Percentiles rank a stretch among this genome's conserved stretches.
Evolutionary conservation across 2,888 invertebrate genomes (phyloP).

Genomic region (Brachyptera putata): DNA sequence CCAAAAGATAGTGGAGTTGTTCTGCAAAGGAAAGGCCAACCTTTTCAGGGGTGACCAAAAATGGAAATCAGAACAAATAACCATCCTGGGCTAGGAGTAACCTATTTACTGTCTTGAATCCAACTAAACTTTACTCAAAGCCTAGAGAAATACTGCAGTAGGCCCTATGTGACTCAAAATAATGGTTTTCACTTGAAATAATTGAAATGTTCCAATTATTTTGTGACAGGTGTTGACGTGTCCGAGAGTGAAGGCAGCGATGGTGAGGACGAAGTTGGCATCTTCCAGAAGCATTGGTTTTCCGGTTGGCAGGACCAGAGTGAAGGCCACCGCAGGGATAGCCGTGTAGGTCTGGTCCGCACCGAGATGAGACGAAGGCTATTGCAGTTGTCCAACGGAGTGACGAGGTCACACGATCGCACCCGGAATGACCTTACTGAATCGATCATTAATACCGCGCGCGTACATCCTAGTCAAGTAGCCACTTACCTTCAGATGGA

Average conservation of each 20-base stretch:
- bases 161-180: too few relatives aligned
- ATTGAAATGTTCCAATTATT: too few relatives aligned
- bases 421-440: neutral
- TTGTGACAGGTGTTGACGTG: slow-evolving; percentile 46
- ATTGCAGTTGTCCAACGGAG: slow-evolving; percentile 44
- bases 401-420: neutral
- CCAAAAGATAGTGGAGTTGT: too few relatives aligned
- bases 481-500: slow-evolving; percentile 35
- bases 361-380: slow-evolving; percentile 49
- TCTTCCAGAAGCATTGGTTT: slow-evolving; percentile 46
- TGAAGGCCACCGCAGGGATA: slow-evolving; percentile 38
- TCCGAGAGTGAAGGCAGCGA: slow-evolving; percentile 48
- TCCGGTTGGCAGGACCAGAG: slow-evolving; percentile 39
- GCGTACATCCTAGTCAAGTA: slow-evolving; percentile 37
- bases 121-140: too few relatives aligned
- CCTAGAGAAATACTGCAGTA: too few relatives aligned
- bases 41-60: too few relatives aligned
- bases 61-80: too few relatives aligned
- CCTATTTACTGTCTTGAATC: too few relatives aligned
- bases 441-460: slow-evolving; percentile 42
- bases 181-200: too few relatives aligned
- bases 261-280: slow-evolving; percentile 39
- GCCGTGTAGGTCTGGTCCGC: slow-evolving; percentile 42
- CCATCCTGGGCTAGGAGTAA: too few relatives aligned
- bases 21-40: too few relatives aligned